A percentile compares a stretch with the other conserved stretches of the same genome.
phyloP scores from a whole-genome alignment of 2,113 vertebrate species.

The Peromyscus californicus region DNA sequence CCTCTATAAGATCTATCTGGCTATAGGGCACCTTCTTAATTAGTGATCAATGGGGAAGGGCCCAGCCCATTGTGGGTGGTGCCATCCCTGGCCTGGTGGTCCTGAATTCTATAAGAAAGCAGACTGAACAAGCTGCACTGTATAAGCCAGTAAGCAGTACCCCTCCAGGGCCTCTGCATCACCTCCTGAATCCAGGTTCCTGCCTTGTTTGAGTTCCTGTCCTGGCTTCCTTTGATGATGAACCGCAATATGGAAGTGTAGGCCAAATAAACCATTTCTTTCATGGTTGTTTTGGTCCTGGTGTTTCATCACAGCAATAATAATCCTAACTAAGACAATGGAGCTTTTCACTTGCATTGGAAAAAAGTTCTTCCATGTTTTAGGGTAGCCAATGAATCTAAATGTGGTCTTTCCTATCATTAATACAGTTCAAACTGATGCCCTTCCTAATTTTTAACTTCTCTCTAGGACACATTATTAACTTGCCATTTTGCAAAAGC shows the following conservation, averaged over 20 bases:
- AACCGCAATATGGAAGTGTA: not conserved
- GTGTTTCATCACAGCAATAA: not conserved
- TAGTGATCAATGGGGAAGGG: not conserved
- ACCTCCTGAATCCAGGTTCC: not conserved
- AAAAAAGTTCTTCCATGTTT: not conserved
- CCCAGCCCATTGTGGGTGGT: not conserved
- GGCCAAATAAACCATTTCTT: not conserved
- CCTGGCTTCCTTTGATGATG: not conserved
- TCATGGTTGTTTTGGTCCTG: not conserved
- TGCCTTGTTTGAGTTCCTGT: not conserved
- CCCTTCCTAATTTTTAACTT: conserved; percentile 50
- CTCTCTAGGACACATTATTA: conserved; percentile 51
- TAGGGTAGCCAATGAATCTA: not conserved
- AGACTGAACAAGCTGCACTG: not conserved
- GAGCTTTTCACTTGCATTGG: conserved; percentile 38
- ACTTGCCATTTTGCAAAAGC: conserved; percentile 63
- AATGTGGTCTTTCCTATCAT: conserved; percentile 37
- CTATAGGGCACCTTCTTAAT: not conserved
- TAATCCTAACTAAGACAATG: not conserved
- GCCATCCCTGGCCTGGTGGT: not conserved
- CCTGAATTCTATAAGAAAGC: not conserved
- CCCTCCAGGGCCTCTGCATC: not conserved
- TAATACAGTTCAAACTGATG: conserved; percentile 35
- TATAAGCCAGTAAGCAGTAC: not conserved
- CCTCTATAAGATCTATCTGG: not conserved